A percentile compares a stretch with the other conserved stretches of the same genome.
Conservation (phyloP, 2,797 vertebrate species). For the Triplophysa bombifrons region DNA sequence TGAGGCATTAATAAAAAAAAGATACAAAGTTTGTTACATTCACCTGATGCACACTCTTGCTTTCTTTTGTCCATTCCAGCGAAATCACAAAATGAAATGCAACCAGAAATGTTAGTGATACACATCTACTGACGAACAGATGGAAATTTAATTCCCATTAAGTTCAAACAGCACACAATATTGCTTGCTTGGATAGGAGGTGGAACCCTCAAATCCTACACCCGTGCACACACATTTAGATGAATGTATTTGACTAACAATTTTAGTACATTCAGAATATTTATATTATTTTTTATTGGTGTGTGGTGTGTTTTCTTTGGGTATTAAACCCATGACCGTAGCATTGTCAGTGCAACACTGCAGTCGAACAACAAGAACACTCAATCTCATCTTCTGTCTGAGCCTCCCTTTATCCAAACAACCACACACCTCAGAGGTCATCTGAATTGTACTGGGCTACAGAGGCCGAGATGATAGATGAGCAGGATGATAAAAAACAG, state of each 20-base stretch:
- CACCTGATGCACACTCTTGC: no score
- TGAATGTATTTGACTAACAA: neutral
- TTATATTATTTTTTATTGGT: neutral
- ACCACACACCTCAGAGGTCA: constrained; percentile 13
- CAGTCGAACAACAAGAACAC: neutral
- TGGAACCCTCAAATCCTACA: neutral
- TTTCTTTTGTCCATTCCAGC: neutral
- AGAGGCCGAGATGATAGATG: constrained; percentile 11
- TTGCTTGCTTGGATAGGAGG: neutral
- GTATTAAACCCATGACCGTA: neutral
- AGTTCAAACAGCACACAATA: neutral
- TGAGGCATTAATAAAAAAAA: no score
- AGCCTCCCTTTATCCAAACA: constrained; percentile 2
- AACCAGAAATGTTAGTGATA: neutral
- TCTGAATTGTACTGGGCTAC: constrained; percentile 14
- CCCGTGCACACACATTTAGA: neutral
- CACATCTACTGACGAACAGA: neutral
- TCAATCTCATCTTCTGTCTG: constrained; percentile 10
- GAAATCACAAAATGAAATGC: neutral
- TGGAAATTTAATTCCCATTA: neutral
- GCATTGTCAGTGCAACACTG: neutral
- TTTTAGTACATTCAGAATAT: neutral
- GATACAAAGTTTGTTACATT: no score
- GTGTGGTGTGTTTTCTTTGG: neutral
- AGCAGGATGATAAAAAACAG: constrained; percentile 37